Base-by-base conservation (phyloP, 2,113 vertebrate genomes). In the Prionailurus viverrinus region DNA sequence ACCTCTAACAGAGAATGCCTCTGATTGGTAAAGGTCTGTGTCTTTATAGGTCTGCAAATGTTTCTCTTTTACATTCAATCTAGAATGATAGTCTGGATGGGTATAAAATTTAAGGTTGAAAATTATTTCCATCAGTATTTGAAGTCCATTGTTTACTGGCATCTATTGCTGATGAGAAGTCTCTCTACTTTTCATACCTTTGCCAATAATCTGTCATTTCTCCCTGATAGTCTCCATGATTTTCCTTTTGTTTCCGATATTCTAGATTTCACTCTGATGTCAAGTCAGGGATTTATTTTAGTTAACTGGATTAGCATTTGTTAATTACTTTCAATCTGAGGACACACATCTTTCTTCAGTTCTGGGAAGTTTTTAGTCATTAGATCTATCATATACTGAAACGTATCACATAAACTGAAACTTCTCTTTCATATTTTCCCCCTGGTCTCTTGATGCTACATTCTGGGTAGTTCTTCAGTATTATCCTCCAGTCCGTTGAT, bases 161-260 rank as follows among this genome's bases (percentile, higher is more conserved):
- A 51, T 45, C 29, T 80, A 25, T 7, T 74, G 23, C 16, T 61
- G 36, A 45, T 36, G 16, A 48, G 27, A 88, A 91, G 55, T 74
- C 48, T 31, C 21, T 68, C 66, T 71, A n/a, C 33, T 12, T 76
- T 9, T 41, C 41, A 13, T 63, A 7, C 4, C 8, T 91, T 90
- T 87, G 74, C 27, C 81, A 91, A 7, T 61, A 61, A 79, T 31
- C 55, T 55, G 2, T 84, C 9, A 80, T 91, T 95, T 48, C 27
- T 76, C 87, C 41, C 41, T 89, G 16, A 18, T 61, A 58, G 15
- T 82, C 45, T 27, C 71, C 33, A 33, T 39, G 16, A 19, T 65
- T 71, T 97, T 92, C 12, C 92, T 71, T 90, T 51, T 76, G 25
- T 69, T 94, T 94, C 25, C 71, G 27, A 61, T n/a, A 55, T 3